Conservation (phyloP, 2,797 vertebrate species). For the Enteromius unitaeniatus region DNA sequence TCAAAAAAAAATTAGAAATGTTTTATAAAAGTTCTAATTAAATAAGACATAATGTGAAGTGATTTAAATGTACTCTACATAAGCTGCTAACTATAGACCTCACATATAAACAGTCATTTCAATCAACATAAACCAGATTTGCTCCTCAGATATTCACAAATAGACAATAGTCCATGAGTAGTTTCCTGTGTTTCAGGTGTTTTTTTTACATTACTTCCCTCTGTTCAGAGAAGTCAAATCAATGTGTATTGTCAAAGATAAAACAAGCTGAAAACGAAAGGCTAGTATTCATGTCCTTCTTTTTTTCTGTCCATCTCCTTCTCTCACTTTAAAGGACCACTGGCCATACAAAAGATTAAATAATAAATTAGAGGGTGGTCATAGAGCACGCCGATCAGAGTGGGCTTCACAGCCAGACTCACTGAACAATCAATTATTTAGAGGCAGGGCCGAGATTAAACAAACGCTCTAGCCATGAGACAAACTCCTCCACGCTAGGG, state of each 20-base stretch:
- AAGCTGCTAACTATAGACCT: not conserved
- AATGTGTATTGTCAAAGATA: slow-evolving; percentile 56
- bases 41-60: not conserved
- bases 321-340: slow-evolving; percentile 84
- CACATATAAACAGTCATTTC: not conserved
- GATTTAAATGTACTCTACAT: not conserved
- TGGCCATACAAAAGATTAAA: slow-evolving; percentile 89
- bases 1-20: not conserved
- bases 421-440: slow-evolving; percentile 90
- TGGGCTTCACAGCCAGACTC: slow-evolving; percentile 87
- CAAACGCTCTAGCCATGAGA: slow-evolving; percentile 82
- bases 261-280: slow-evolving; percentile 63
- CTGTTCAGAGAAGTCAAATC: slow-evolving; percentile 54
- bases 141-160: slow-evolving; percentile 20
- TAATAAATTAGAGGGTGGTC: slow-evolving; percentile 92
- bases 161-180: not conserved
- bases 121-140: not conserved
- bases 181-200: slow-evolving; percentile 33
- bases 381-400: slow-evolving; percentile 85
- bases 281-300: slow-evolving; percentile 58
- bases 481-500: slow-evolving; percentile 75
- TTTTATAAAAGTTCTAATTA: not conserved
- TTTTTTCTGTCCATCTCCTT: slow-evolving; percentile 77
- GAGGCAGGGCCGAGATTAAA: slow-evolving; percentile 85
- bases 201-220: slow-evolving; percentile 42